Base-by-base conservation (phyloP, 2,888 invertebrate genomes). In the Luperina testacea region DNA sequence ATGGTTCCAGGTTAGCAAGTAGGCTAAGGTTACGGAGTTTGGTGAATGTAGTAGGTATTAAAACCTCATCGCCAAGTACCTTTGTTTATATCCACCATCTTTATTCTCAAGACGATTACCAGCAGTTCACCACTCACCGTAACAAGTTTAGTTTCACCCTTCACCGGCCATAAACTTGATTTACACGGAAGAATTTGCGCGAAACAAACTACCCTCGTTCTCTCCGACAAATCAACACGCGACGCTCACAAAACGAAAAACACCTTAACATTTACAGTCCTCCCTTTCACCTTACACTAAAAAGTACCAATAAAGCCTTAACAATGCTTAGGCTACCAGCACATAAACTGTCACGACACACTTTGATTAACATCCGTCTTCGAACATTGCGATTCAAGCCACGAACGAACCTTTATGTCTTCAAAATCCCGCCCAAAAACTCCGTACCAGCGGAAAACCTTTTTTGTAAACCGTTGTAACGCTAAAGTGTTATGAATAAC, bases 381-480 rank as follows among this genome's bases (percentile, higher is more conserved):
- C 67, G 67, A 76, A 51, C 80, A 82, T 89, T 75, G 73, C 57
- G 69, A 88, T 87, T 85, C 90, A 68, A 61, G 74, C 73, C 87
- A 84, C 87, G 87, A 82, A 73, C 82, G 65, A 74, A 72, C 64
- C 72, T 89, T 88, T 84, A 90, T 79, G 77, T 71, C 71, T 78
- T 81, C 81, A 74, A 89, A 90, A 82, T 80, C 80, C 82, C 71
- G 80, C 45, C 78, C 77, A 78, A 82, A 87, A 85, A 70, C 70
- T 78, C 71, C 20, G 57, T 45, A 75, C n/a, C 65, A 80, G 68
- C 75, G 78, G 80, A 76, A 32, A 79, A 79, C 81, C 82, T 84
- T 89, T 87, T 90, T 89, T 87, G 81, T 87, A 84, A 80, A 81
- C 79, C 81, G 84, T 85, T 87, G 90, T 92, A 89, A 91, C 88